Evolutionary conservation across 37 sponge, comb jelly and placozoan species (phyloP).

Genomic region (Mnemiopsis leidyi): DNA sequence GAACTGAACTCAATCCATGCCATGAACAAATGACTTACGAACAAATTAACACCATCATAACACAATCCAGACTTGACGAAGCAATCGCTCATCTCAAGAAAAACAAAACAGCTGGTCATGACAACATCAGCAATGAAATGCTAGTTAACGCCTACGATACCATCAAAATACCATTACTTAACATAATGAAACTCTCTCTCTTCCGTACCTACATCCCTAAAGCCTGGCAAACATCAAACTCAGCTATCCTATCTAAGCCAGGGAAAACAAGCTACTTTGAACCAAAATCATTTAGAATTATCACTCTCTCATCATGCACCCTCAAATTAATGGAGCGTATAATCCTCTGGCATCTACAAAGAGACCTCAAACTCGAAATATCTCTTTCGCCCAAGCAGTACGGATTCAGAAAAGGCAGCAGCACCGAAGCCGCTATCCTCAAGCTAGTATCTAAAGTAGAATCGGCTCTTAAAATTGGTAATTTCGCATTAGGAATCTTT

Average conservation of each 20-base stretch:
- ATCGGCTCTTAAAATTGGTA: not conserved
- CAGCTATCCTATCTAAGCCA: not conserved
- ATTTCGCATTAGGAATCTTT: constrained; percentile 1
- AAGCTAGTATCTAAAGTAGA: not conserved
- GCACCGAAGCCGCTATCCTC: not conserved
- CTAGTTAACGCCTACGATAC: not conserved
- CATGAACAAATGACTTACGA: not conserved
- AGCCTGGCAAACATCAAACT: constrained; percentile 47
- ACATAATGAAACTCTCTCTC: not conserved
- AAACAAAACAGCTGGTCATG: not conserved
- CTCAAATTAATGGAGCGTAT: constrained; percentile 4
- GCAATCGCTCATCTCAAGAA: not conserved
- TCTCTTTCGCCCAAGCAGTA: constrained; percentile 4
- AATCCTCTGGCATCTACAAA: not conserved
- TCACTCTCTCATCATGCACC: not conserved
- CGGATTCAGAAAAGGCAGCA: constrained; percentile 30
- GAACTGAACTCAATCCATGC: not conserved
- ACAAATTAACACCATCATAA: not conserved
- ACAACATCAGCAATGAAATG: constrained; percentile 20
- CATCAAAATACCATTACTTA: not conserved
- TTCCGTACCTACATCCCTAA: not conserved
- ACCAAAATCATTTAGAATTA: constrained; percentile 16
- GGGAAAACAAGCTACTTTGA: not conserved
- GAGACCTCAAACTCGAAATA: not conserved
- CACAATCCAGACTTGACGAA: not conserved